Percentiles rank a stretch among this genome's conserved stretches.
phyloP scores from a whole-genome alignment of 2,888 invertebrate genomes.

The Augochlorella aurata region DNA sequence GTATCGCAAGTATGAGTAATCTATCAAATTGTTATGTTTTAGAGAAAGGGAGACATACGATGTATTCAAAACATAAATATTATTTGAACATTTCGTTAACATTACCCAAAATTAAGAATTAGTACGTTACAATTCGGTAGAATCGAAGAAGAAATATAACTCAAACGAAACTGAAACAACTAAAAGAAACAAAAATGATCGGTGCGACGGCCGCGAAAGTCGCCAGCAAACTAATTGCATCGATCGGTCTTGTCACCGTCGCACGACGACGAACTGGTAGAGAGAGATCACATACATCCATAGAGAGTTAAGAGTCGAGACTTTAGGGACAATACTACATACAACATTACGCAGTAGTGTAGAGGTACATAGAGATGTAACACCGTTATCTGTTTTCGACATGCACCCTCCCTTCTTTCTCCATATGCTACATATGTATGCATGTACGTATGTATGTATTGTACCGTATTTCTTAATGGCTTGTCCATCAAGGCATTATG shows the following conservation, averaged over 20 bases:
- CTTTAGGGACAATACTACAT: too few species aligned
- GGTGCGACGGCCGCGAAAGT: background rate
- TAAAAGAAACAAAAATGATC: background rate
- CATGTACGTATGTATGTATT: too few species aligned
- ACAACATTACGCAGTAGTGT: too few species aligned
- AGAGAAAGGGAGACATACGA: too few species aligned
- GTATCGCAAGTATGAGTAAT: background rate
- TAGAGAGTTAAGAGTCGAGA: too few species aligned
- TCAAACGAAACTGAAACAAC: background rate
- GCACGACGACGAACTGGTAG: too few species aligned
- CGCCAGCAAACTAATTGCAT: background rate
- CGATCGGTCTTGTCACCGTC: background rate
- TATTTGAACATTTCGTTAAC: background rate
- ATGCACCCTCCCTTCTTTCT: too few species aligned
- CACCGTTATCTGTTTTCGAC: background rate
- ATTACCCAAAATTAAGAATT: constrained; percentile 2
- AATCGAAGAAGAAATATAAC: constrained; percentile 11
- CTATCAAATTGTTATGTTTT: background rate
- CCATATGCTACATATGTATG: too few species aligned
- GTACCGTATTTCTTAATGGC: too few species aligned
- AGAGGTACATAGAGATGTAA: background rate
- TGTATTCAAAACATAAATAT: background rate
- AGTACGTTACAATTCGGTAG: background rate
- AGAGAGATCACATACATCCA: too few species aligned
- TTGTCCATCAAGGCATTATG: too few species aligned